phyloP scores from a whole-genome alignment of 2,888 invertebrate species.

The Automeris io region DNA sequence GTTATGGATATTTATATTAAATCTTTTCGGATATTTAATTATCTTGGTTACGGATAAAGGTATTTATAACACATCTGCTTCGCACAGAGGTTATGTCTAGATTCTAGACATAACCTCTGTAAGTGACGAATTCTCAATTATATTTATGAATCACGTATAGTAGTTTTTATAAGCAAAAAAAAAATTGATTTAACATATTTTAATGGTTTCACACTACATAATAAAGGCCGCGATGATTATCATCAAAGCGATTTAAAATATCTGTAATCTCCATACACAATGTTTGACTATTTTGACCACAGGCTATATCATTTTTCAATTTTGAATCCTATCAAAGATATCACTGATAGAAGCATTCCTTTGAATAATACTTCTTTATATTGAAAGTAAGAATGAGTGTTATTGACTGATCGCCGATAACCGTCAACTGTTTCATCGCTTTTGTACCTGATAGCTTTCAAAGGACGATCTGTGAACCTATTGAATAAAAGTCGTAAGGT shows the following conservation, averaged over 20 bases:
- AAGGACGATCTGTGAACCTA: conserved; percentile 18
- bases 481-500: conserved; percentile 38
- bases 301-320: conserved; percentile 31
- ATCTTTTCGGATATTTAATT: no score
- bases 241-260: conserved; percentile 25
- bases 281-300: conserved; percentile 55
- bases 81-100: no score
- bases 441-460: conserved; percentile 47
- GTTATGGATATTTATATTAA: no score
- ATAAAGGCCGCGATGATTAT: conserved; percentile 11
- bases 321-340: conserved; percentile 29
- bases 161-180: no score
- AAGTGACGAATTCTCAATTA: no score
- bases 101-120: no score
- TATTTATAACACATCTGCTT: no score
- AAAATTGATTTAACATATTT: background rate
- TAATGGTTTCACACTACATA: background rate
- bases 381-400: conserved; percentile 33
- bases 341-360: conserved; percentile 32
- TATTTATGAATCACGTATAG: no score
- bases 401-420: conserved; percentile 45
- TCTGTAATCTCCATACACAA: conserved; percentile 24
- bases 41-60: no score
- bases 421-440: conserved; percentile 49
- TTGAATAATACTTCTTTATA: conserved; percentile 21